These are phyloP conservation scores for Ypsolopha sequella DNA, from an alignment of 2,888 invertebrate species.

Conservation along the genomic window DNA sequence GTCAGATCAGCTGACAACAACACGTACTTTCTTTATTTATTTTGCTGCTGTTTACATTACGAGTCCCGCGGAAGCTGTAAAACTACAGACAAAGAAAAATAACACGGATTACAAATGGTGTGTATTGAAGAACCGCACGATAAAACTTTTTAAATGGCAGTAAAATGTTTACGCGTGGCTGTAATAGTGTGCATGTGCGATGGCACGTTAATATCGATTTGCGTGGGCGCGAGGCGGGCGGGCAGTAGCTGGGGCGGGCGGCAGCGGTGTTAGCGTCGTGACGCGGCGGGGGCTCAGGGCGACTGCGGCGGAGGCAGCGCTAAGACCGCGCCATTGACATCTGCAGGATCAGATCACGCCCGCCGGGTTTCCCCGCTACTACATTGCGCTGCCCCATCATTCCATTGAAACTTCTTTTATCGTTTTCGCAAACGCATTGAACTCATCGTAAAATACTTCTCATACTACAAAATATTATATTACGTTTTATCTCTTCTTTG, in stretches of 20 bases:
- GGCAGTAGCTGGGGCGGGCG: slow-evolving; percentile 14
- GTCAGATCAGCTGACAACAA: too few relatives aligned
- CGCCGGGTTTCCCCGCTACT: too few relatives aligned
- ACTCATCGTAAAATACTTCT: too few relatives aligned
- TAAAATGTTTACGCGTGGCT: slow-evolving; percentile 28
- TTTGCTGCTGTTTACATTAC: too few relatives aligned
- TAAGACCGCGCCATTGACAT: neutral
- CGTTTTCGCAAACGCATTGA: too few relatives aligned
- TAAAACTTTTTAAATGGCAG: slow-evolving; percentile 30
- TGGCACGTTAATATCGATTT: slow-evolving; percentile 42
- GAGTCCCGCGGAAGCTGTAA: neutral
- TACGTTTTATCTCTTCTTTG: too few relatives aligned
- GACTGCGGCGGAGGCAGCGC: slow-evolving; percentile 32
- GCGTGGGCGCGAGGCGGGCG: slow-evolving; percentile 13
- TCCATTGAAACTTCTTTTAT: too few relatives aligned
- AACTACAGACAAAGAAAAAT: neutral
- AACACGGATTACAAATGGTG: slow-evolving; percentile 9
- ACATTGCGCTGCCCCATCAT: too few relatives aligned
- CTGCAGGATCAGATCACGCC: too few relatives aligned
- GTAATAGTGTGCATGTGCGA: slow-evolving; percentile 29
- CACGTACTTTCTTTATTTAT: too few relatives aligned
- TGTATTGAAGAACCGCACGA: slow-evolving; percentile 15
- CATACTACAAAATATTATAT: too few relatives aligned
- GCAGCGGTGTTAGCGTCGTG: slow-evolving; percentile 28
- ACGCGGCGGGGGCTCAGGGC: slow-evolving; percentile 37